Evolutionary conservation across 2,797 vertebrate genomes (phyloP).

Genomic region (Avahi laniger): DNA sequence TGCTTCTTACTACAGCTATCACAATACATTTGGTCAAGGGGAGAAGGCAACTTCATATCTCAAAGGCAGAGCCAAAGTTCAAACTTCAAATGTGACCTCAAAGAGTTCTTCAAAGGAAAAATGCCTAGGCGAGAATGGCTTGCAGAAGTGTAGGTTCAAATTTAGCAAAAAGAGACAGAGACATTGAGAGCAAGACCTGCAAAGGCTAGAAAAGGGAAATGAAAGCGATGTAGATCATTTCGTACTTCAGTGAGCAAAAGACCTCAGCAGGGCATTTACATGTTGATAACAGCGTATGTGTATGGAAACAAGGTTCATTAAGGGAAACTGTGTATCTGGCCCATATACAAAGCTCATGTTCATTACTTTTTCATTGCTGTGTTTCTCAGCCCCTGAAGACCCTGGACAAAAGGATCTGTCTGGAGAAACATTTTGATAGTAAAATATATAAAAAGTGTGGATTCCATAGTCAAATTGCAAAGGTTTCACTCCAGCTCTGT

Average conservation of each 20-base stretch:
- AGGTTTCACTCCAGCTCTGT: background rate
- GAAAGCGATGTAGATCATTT: background rate
- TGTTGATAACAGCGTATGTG: background rate
- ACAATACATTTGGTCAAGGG: background rate
- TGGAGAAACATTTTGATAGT: background rate
- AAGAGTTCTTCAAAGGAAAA: background rate
- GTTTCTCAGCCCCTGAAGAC: background rate
- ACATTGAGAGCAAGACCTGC: background rate
- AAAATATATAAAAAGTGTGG: background rate
- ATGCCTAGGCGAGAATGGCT: background rate
- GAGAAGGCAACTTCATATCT: background rate
- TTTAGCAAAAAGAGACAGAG: background rate
- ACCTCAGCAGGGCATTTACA: background rate
- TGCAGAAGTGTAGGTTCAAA: background rate
- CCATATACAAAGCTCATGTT: background rate
- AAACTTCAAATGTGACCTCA: background rate
- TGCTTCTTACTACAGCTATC: background rate
- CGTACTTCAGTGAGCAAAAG: background rate
- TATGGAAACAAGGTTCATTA: background rate
- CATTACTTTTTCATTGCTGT: background rate
- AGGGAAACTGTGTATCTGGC: background rate
- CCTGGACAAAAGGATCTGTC: background rate
- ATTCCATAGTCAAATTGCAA: background rate
- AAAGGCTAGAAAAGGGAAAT: background rate
- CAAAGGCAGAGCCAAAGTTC: background rate